These are phyloP conservation scores for Erpornis zantholeuca DNA, from an alignment of 2,113 vertebrate species.

Conservation along the genomic window DNA sequence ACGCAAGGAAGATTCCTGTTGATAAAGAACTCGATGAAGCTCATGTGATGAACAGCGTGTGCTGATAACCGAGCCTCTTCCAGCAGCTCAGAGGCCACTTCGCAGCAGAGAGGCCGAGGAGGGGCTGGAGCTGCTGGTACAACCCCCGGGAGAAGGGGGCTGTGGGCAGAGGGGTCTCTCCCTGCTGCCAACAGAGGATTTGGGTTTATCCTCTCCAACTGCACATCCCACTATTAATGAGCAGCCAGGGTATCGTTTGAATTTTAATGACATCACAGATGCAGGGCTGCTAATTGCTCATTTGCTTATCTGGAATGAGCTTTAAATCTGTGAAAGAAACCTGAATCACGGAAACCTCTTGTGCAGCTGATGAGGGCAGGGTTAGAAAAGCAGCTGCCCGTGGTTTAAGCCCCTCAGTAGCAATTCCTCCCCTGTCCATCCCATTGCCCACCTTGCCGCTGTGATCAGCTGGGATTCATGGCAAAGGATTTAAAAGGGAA, in stretches of 20 bases:
- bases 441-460: background rate
- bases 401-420: background rate
- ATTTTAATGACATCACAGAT: background rate
- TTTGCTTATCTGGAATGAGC: background rate
- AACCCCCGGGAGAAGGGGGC: background rate
- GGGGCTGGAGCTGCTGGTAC: background rate
- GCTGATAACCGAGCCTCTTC: background rate
- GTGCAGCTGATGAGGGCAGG: background rate
- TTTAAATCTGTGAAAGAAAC: background rate
- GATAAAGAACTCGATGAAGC: fast-evolving
- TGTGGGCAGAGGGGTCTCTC: background rate
- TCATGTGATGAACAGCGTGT: fast-evolving
- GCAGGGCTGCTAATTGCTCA: constrained; percentile 6
- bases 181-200: background rate
- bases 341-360: background rate
- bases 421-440: background rate
- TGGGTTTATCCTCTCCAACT: background rate
- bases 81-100: background rate
- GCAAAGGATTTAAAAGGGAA: background rate
- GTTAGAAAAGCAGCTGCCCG: background rate
- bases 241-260: background rate
- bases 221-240: background rate
- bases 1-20: fast-evolving
- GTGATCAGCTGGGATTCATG: fast-evolving
- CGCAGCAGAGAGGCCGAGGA: background rate